These are phyloP conservation scores for Lamellibrachia satsuma DNA, from an alignment of 2,888 invertebrate species.

Conservation along the genomic window DNA sequence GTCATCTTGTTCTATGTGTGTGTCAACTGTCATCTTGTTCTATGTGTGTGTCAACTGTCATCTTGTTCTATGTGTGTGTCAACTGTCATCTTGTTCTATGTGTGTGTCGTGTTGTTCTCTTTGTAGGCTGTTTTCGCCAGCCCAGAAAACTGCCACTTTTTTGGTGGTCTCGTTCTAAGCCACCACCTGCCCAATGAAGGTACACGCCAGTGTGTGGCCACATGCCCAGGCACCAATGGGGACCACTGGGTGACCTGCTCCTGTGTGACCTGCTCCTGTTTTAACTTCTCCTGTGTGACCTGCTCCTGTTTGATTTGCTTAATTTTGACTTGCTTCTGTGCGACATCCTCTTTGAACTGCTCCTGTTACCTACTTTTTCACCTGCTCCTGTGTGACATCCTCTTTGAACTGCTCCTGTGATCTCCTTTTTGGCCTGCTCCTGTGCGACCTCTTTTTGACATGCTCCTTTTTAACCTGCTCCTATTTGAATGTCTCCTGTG, in stretches of 20 bases:
- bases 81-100: neutral
- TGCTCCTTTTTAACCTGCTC: no score
- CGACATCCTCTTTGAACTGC: no score
- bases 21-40: no score
- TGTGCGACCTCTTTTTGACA: no score
- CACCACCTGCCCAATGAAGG: neutral
- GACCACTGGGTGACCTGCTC: neutral
- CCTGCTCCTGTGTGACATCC: no score
- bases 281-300: neutral
- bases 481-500: no score
- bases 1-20: no score
- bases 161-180: neutral
- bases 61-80: neutral
- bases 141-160: neutral
- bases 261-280: neutral
- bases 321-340: neutral
- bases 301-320: neutral
- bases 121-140: neutral
- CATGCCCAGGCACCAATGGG: neutral
- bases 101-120: neutral
- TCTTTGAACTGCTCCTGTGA: no score
- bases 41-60: conserved; percentile 7
- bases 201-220: neutral
- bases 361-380: no score
- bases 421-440: no score